Percentiles rank a stretch among this genome's conserved stretches.
Evolutionary conservation across 2,888 invertebrate genomes (phyloP).

Genomic region (Adineta ricciae): DNA sequence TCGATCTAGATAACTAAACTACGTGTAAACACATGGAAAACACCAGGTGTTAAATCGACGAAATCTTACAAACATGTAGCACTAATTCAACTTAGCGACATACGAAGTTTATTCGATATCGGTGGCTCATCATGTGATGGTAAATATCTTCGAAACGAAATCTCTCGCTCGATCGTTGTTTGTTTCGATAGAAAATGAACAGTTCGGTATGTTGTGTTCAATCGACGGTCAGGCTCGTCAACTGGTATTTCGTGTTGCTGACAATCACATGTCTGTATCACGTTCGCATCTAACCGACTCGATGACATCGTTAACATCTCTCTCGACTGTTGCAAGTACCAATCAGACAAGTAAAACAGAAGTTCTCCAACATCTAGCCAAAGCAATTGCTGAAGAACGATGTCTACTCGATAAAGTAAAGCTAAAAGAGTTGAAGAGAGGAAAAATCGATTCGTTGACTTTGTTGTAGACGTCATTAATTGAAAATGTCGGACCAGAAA

Average conservation of each 20-base stretch:
- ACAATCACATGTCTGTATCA: background rate
- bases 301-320: background rate
- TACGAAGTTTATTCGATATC: background rate
- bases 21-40: slow-evolving; percentile 21
- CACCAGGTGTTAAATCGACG: background rate
- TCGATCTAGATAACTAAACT: background rate
- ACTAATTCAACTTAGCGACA: slow-evolving; percentile 3
- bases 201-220: slow-evolving; percentile 19
- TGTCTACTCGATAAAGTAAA: slow-evolving; percentile 14
- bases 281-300: background rate
- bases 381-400: background rate
- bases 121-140: slow-evolving; percentile 2
- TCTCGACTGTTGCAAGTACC: background rate
- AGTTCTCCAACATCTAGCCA: slow-evolving; percentile 1
- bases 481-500: background rate
- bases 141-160: background rate
- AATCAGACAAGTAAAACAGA: slow-evolving; percentile 8
- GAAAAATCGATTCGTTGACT: background rate
- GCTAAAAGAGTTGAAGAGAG: too few relatives aligned
- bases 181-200: background rate
- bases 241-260: background rate
- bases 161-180: too few relatives aligned
- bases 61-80: slow-evolving; percentile 31
- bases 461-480: background rate
- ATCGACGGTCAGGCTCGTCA: background rate